Base-by-base conservation (phyloP, 2,113 vertebrate genomes). In the Phalacrocorax aristotelis region DNA sequence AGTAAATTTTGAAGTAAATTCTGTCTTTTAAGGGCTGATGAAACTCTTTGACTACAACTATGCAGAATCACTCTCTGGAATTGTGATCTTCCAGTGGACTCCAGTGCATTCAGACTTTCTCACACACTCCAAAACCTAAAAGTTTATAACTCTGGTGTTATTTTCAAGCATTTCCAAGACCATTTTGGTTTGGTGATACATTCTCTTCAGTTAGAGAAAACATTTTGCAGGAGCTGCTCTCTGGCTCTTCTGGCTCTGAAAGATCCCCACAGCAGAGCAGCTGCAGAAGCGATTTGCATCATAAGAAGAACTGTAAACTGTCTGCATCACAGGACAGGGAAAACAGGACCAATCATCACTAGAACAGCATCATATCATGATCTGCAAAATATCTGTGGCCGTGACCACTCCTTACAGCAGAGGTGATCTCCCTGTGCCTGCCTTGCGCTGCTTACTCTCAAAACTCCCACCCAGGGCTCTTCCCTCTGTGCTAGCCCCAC, bases 281-380 rank as follows among this genome's bases (percentile, higher is more conserved):
- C 91, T 97, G 83, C 72, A 95, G 81, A 94, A 91, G 71, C 54
- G 81, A 93, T 94, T 81, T 91, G 76, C 83, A 36, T 79, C 7
- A 0, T 65, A 81, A 89, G 75, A 75, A 83, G n/a, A 72, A 42
- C 62, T 64, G 69, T 61, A 83, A 95, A 95, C 61, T 76, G 27
- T 36, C 64, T 95, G 84, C 66, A 83, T 65, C 84, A 48, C 87
- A 91, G 58, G 69, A 70, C 49, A 79, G 61, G 34, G 58, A 70
- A 88, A 94, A 83, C 68, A 85, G 78, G 75, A 77, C 75, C 44
- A 77, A 3, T 40, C 1, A 0, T 85, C 62, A 62, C 20, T 49
- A 83, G 25, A 83, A 80, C 29, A 91, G 62, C 78, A 55, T 49
- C 40, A 1, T 76, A 48, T 40, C 66, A 30, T 3, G 29, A 20